Conservation (phyloP, 2,888 invertebrate genomes). For the Linnaemya tessellans region DNA sequence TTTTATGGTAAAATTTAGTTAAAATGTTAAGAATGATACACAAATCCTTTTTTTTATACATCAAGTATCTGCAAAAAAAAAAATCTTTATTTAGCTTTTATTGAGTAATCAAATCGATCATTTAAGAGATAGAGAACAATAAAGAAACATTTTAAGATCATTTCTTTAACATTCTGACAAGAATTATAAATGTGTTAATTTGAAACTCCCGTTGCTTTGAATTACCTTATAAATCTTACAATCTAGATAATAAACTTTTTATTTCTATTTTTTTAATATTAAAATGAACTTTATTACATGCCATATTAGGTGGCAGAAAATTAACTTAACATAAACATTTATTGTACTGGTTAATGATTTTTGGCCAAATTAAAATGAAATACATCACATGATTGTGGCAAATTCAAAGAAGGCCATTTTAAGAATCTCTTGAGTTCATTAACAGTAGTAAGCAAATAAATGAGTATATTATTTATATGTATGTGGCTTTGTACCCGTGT, state of each 20-base stretch:
- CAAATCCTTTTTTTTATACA: background rate
- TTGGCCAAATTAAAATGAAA: constrained; percentile 36
- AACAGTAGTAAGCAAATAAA: background rate
- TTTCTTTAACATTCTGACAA: constrained; percentile 16
- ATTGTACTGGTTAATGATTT: constrained; percentile 40
- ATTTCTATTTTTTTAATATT: background rate
- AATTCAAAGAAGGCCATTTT: constrained; percentile 35
- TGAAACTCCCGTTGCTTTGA: constrained; percentile 28
- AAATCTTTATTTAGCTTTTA: background rate
- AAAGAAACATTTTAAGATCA: constrained; percentile 6
- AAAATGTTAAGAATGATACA: background rate
- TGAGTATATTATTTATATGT: too few relatives aligned
- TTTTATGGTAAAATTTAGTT: background rate
- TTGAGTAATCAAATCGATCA: background rate
- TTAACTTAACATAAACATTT: constrained; percentile 48
- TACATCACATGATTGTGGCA: background rate
- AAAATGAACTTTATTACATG: constrained; percentile 26
- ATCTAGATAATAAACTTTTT: constrained; percentile 26
- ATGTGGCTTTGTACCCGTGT: background rate
- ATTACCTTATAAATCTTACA: constrained; percentile 48
- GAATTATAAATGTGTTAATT: constrained; percentile 44
- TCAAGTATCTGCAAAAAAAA: too few relatives aligned
- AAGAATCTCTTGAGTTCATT: constrained; percentile 9
- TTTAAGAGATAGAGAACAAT: background rate
- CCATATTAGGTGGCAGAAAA: constrained; percentile 49